A percentile compares a stretch with the other conserved stretches of the same genome.
Evolutionary conservation across 2,888 invertebrate genomes (phyloP).

Genomic region (Priocnemis perturbator): DNA sequence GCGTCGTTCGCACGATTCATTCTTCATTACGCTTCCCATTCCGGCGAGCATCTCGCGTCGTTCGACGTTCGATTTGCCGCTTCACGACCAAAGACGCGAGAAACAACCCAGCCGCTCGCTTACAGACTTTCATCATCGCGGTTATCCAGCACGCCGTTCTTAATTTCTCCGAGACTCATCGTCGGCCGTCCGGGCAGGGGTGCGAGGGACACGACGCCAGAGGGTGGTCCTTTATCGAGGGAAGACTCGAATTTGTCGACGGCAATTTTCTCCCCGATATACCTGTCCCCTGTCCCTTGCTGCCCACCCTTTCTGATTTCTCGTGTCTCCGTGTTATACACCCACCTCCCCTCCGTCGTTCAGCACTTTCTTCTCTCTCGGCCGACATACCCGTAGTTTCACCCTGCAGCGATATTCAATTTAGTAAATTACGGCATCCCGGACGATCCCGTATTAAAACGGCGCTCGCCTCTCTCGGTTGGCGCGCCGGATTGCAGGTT

Average conservation of each 20-base stretch:
- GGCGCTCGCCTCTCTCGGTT: slow-evolving; percentile 38
- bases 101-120: too few species aligned
- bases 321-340: slow-evolving; percentile 1
- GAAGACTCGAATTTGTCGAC: background rate
- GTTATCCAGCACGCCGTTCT: too few species aligned
- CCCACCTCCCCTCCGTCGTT: slow-evolving; percentile 22
- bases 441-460: slow-evolving; percentile 56
- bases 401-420: slow-evolving; percentile 62
- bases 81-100: too few species aligned
- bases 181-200: background rate
- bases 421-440: slow-evolving; percentile 60
- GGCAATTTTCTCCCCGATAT: slow-evolving; percentile 3
- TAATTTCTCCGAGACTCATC: too few species aligned
- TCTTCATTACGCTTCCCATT: too few species aligned
- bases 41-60: too few species aligned
- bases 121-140: too few species aligned
- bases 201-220: background rate
- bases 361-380: slow-evolving; percentile 14
- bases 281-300: background rate
- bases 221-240: too few species aligned
- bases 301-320: background rate
- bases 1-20: too few species aligned
- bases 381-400: slow-evolving; percentile 28
- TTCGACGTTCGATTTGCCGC: too few species aligned
- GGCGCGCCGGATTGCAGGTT: slow-evolving; percentile 36